Conservation (phyloP, 1,140 invertebrate genomes). For the Drosophila subpulchrella region DNA sequence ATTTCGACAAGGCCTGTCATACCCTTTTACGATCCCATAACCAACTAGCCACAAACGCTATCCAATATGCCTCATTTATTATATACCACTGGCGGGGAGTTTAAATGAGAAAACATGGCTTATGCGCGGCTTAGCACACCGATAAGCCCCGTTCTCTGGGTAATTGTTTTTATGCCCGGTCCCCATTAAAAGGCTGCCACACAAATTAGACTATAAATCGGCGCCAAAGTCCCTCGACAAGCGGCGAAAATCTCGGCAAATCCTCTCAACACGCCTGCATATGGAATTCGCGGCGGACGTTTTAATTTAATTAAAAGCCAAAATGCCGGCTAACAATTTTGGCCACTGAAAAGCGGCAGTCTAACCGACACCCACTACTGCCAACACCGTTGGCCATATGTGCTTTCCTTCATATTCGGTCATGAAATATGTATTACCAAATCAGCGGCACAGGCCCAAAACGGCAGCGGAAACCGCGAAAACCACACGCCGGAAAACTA, state of each 20-base stretch:
- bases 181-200: conserved; percentile 43
- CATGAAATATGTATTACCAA: conserved; percentile 49
- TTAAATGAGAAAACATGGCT: conserved; percentile 35
- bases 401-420: conserved; percentile 7
- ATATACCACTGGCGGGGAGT: neutral
- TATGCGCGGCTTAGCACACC: conserved; percentile 29
- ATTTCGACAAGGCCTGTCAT: neutral
- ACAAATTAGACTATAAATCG: conserved; percentile 54
- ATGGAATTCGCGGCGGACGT: conserved; percentile 16
- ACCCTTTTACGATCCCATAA: neutral
- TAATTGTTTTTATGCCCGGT: conserved; percentile 35
- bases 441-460: conserved; percentile 15
- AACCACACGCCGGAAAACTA: conserved; percentile 64
- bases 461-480: conserved; percentile 46
- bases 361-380: neutral
- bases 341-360: conserved; percentile 15
- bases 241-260: conserved; percentile 51
- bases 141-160: conserved; percentile 9
- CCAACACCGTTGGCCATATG: neutral
- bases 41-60: neutral
- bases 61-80: neutral
- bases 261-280: conserved; percentile 44
- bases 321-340: conserved; percentile 44
- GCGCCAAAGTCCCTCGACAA: conserved; percentile 30
- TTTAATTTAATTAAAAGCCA: conserved; percentile 64